These are phyloP conservation scores for Allygus modestus DNA, from an alignment of 2,888 invertebrate species.

Conservation along the genomic window DNA sequence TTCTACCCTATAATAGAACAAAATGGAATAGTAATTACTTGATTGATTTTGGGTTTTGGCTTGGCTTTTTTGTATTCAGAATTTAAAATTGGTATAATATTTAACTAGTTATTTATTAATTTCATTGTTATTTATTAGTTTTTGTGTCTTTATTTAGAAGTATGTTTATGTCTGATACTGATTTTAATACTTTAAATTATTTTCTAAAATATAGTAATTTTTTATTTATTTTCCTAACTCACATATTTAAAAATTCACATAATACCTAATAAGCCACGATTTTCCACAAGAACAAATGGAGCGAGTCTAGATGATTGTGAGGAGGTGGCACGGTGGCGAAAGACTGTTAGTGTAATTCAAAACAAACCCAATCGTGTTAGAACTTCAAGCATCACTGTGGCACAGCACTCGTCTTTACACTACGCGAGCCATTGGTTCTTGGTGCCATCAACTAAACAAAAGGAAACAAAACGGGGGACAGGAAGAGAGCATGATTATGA, in stretches of 20 bases:
- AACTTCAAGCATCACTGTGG: constrained; percentile 34
- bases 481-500: constrained; percentile 33
- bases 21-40: background rate
- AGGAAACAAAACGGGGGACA: constrained; percentile 29
- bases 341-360: constrained; percentile 7
- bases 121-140: background rate
- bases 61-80: background rate
- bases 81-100: background rate
- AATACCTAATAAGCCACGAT: background rate
- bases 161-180: background rate
- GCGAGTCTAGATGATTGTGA: constrained; percentile 6
- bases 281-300: constrained; percentile 6
- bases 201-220: background rate
- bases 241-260: constrained; percentile 5
- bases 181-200: background rate
- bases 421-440: constrained; percentile 72
- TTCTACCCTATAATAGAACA: background rate
- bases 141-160: background rate
- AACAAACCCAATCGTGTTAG: constrained; percentile 54
- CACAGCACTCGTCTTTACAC: constrained; percentile 2
- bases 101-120: background rate
- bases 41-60: background rate
- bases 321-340: background rate
- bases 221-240: background rate
- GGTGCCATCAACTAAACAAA: constrained; percentile 68